Base-by-base conservation (phyloP, 2,113 vertebrate species). In the Hypocryptadius cinnamomeus region DNA sequence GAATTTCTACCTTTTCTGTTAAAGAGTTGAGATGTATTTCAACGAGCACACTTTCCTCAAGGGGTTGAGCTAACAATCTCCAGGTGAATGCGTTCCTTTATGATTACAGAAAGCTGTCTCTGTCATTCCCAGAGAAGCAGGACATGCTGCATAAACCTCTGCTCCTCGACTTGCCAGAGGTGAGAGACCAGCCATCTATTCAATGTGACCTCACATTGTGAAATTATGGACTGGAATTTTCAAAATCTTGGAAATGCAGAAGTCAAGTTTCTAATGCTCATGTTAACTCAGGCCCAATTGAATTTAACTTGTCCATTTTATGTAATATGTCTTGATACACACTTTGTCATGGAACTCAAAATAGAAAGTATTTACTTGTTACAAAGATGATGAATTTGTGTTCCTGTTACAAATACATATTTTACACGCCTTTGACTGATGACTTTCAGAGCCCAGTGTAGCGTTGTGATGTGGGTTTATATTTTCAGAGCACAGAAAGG, bases 1-100 rank as follows among this genome's bases (percentile, higher is more conserved):
- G 80, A 79, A 90, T 91, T 92, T 90, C 80, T 66, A 30, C 83
- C 73, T 84, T 79, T 86, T 63, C 74, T 78, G 7, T 85, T 76
- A 56, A 70, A 87, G 83, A 60, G 37, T 5, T 79, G 83, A 81
- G 92, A 87, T 79, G 93, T 57, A 94, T 94, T 95, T 89, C 90
- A 89, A 87, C 0, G 5, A 64, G 61, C 68, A 74, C 59, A 66
- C n/a, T 56, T 88, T n/a, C 94, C 66, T 48, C 72, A 66, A 87
- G 89, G 80, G 79, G 30, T 80, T 74, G 70, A 93, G 77, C 73
- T 91, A 61, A 70, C 69, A 69, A 69, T 85, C 78, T 57, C 22
- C 6, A 53, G 73, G 83, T 56, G 83, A 84, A 90, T 64, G 65
- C 3, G 14, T 48, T 74, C 48, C 86, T 92, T 64, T 89, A 79